Evolutionary conservation across 2,113 vertebrate species (phyloP), one percentile per base, ranked within the genome.

Genomic region (Nematolebias whitei): DNA sequence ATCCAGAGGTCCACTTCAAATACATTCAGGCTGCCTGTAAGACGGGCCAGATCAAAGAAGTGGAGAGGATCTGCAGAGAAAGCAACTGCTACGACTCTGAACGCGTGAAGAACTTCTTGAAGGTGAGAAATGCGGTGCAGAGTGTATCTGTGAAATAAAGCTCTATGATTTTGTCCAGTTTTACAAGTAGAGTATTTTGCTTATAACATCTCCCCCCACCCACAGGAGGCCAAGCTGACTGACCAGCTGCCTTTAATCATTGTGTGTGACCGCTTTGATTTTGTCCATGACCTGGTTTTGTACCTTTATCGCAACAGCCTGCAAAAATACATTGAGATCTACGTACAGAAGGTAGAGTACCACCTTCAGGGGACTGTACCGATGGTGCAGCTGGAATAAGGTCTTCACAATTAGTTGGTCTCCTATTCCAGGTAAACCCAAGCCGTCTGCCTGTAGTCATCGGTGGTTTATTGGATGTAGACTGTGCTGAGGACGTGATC

Each of bases 261-360:
- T 16, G 98, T 99, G 8, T 99, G 97, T 38, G 98, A 99, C 86
- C 95, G 98, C 75, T 99, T 99, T 85, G 97, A 99, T 87, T 99
- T 99, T 85, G 98, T 99, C 82, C 98, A 98, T 4, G 98, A 99
- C 77, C 90, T 98, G 87, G 97, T 99, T 85, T 93, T 99, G 43
- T 99, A 99, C 90, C 92, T 99, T 81, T 99, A 99, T 83, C 96
- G 98, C 92, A 99, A 99, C 92, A 99, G 95, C 79, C 93, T 99
- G 83, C 97, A 99, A 85, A 99, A 99, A 68, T 99, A 99, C 66
- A 99, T 99, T 66, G 98, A 99, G 88, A 99, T 99, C 82, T 99
- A 99, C 4, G 98, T 99, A 55, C 98, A 99, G 86, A 99, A 99
- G 95, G 98, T 99, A 91, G 14, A 14, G 1, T 18, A 18, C 22